These are phyloP conservation scores for Eptatretus atami DNA, from an alignment of 2,797 vertebrate genomes.

Conservation along the genomic window DNA sequence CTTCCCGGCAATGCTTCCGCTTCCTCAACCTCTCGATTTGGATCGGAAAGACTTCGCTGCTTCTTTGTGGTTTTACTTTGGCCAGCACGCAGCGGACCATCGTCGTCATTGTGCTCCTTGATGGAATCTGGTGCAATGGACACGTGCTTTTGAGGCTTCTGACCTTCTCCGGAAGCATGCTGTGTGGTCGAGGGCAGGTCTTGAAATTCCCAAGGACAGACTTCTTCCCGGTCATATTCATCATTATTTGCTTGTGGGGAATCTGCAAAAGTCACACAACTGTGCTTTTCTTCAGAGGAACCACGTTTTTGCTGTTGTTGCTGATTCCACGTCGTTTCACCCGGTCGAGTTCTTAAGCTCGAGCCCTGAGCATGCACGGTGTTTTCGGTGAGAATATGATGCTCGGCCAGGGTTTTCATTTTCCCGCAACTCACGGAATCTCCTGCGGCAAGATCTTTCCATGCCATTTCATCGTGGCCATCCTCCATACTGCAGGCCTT, in stretches of 20 bases:
- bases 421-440: slow-evolving; percentile 6
- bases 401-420: rapidly evolving
- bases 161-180: slow-evolving; percentile 8
- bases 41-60: slow-evolving; percentile 15
- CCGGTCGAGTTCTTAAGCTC: neutral
- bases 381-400: rapidly evolving
- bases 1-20: neutral
- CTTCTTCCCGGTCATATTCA: slow-evolving; percentile 17
- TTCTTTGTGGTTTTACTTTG: slow-evolving; percentile 9
- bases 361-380: neutral
- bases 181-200: slow-evolving; percentile 8
- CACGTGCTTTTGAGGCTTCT: slow-evolving; percentile 24
- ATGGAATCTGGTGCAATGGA: slow-evolving; percentile 18
- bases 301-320: neutral
- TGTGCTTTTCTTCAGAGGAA: neutral
- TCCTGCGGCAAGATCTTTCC: slow-evolving; percentile 4
- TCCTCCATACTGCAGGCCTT: slow-evolving; percentile 18
- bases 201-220: slow-evolving; percentile 19
- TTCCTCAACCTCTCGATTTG: neutral
- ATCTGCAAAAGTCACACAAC: slow-evolving; percentile 10
- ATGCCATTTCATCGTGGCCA: slow-evolving; percentile 9
- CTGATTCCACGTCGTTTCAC: neutral
- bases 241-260: slow-evolving; percentile 18
- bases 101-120: slow-evolving; percentile 11
- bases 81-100: slow-evolving; percentile 7